Evolutionary conservation across 1,140 invertebrate species (phyloP).

Genomic region (Nephotettix cincticeps): DNA sequence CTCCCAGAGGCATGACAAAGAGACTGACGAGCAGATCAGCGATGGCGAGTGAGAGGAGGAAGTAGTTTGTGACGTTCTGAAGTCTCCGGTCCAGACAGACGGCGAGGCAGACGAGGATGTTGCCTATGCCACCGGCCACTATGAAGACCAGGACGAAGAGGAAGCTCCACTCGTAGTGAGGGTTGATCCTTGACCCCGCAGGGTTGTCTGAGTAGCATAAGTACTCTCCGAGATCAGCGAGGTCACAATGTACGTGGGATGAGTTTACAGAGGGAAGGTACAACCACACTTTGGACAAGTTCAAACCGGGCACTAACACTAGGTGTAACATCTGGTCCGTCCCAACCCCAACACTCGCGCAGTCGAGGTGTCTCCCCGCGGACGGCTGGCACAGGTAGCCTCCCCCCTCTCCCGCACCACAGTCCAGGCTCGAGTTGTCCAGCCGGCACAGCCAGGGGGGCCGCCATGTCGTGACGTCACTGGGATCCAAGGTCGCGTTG

Average conservation of each 20-base stretch:
- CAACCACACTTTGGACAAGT: neutral
- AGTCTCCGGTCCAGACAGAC: conserved; percentile 80
- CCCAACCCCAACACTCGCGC: neutral
- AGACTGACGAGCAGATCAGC: conserved; percentile 90
- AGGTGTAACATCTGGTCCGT: neutral
- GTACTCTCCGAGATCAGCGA: neutral
- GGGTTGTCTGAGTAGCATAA: neutral
- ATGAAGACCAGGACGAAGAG: conserved; percentile 79
- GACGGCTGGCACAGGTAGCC: neutral
- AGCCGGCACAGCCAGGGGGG: neutral
- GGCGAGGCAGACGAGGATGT: conserved; percentile 88
- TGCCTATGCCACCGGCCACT: conserved; percentile 83
- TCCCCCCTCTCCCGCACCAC: neutral
- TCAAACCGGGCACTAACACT: neutral
- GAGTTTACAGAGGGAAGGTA: neutral
- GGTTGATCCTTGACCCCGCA: neutral
- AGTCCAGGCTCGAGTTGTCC: neutral
- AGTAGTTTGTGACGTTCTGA: conserved; percentile 94
- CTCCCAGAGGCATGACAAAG: conserved; percentile 88
- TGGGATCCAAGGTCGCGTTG: neutral
- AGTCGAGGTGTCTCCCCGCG: neutral
- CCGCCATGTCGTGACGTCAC: neutral
- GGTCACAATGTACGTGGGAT: neutral
- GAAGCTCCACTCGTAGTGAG: conserved; percentile 66
- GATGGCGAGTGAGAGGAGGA: conserved; percentile 88